Base-by-base conservation (phyloP, 2,113 vertebrate species). In the Mesoclemmys tuberculata region DNA sequence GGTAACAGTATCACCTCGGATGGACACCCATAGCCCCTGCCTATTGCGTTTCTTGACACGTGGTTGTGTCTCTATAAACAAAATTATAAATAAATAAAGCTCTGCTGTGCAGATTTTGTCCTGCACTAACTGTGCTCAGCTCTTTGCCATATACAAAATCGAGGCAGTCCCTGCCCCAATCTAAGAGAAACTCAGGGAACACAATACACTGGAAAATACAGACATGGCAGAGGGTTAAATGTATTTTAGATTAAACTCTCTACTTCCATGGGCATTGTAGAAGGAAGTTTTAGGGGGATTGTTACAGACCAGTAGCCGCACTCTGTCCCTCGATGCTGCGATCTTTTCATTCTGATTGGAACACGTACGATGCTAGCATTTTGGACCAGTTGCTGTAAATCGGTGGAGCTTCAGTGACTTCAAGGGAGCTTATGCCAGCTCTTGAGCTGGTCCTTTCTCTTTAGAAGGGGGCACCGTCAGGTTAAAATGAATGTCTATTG, bases 121-220 rank as follows among this genome's bases (percentile, higher is more conserved):
- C 2, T 1, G 68, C 2, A 12, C 29, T 46, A 77, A 56, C 79
- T 24, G 10, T 2, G 18, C 8, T 24, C 14, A 6, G 48, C 35
- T 4, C 24, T 24, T 13, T 84, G 48, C 83, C 12, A 29, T 2
- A 4, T 48, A 64, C 56, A 10, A 38, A 71, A 2, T 71, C 1
- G 19, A 35, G 64, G 31, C 38, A 2, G 1, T n/a, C 1, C 2
- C 2, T 2, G 41, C 18, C 10, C 27, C 0, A 8, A 5, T 38
- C 2, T 0, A 8, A 0, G 2, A 51, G 84, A 68, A 19, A 38
- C 19, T 1, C 3, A 3, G 38, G 41, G 13, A 77, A 46, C 27
- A 6, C 10, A 27, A 27, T 46, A 46, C 2, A 27, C 6, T 77
- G 12, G 86, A 78, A 46, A 52, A 8, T 12, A 1, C 0, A 0